Evolutionary conservation across 2,797 vertebrate species (phyloP).

Genomic region (Channallabes apus): DNA sequence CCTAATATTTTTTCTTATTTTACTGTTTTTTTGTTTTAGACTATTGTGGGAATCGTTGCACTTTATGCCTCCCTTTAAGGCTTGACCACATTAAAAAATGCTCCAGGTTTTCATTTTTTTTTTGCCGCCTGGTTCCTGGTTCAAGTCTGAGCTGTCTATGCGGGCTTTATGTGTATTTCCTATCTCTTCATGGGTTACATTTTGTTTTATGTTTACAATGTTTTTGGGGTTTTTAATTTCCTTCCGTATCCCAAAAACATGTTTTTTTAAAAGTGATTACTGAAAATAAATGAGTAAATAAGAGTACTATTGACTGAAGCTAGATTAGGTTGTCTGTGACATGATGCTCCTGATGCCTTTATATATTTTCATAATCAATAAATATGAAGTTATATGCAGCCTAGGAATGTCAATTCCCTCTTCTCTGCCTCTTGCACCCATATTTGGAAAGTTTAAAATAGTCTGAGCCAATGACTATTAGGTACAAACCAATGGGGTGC

Average conservation of each 20-base stretch:
- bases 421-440: background rate
- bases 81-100: background rate
- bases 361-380: background rate
- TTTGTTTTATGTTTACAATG: too few species aligned
- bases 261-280: background rate
- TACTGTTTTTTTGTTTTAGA: background rate
- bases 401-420: background rate
- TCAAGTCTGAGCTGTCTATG: background rate
- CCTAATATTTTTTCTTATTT: background rate
- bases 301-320: background rate
- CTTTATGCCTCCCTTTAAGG: background rate
- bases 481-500: background rate
- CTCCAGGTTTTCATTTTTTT: background rate
- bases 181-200: background rate
- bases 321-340: background rate
- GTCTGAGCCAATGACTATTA: background rate
- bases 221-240: background rate
- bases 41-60: background rate
- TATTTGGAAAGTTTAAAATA: background rate
- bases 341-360: background rate
- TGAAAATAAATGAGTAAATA: background rate
- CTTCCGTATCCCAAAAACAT: background rate
- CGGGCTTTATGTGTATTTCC: background rate
- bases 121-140: background rate
- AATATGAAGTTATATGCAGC: background rate